Evolutionary conservation across 1,140 invertebrate species (phyloP), one percentile per base, ranked within the genome.

Genomic region (Macrocentrus cingulum): DNA sequence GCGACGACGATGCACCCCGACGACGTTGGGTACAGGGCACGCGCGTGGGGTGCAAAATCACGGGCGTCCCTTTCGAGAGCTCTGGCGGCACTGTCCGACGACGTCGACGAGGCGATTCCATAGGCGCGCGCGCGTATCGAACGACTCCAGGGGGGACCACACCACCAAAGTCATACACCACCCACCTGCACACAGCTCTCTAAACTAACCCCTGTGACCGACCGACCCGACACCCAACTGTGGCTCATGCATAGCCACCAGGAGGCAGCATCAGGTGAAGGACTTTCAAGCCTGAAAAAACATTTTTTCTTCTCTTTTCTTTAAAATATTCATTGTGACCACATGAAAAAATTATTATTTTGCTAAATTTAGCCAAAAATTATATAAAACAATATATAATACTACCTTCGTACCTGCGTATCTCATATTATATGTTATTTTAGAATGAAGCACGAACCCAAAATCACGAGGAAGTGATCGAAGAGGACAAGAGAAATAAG

Each of bases 21-120:
- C 44, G 23, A 34, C 29, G 22, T 32, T 49, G 52, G 29, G 52
- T 60, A 53, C 11, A n/a, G 22, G 57, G 62, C 42, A 46, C 34
- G 52, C 52, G 54, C 59, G 60, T 59, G 68, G 60, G 68, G 67
- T 66, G 65, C 63, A 69, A 75, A 77, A 70, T 73, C 75, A 73
- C 77, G 71, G 72, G 74, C 66, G 74, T 75, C 75, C 69, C 75
- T 71, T 68, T 49, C 72, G 74, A 77, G 75, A 78, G 75, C 72
- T 77, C 66, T 76, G 71, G 69, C 75, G 74, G 74, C 72, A 77
- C 76, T 77, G 74, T 68, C 68, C 67, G 64, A 64, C 56, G 41
- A 29, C 19, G 68, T 62, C 53, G 57, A 63, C 45, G 37, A 70
- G 66, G 67, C 71, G 67, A 69, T 66, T 66, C 37, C 9, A 41